These are phyloP conservation scores for Ceuthmochares aereus DNA, from an alignment of 2,113 vertebrate species.

Conservation along the genomic window DNA sequence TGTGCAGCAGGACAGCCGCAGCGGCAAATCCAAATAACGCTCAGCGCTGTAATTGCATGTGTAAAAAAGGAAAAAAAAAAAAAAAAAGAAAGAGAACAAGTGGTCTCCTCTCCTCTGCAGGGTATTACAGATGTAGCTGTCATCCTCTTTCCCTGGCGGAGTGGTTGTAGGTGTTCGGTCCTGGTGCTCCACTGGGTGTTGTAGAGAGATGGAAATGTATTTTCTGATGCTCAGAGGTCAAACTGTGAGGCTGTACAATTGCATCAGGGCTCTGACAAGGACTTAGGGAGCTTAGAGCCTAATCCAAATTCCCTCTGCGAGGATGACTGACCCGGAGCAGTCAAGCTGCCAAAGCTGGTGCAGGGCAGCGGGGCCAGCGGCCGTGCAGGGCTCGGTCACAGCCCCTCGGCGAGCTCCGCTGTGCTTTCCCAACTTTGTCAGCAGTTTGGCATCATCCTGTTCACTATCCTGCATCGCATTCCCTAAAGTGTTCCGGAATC, in stretches of 20 bases:
- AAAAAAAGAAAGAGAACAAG: neutral
- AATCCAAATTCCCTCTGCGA: rapidly evolving
- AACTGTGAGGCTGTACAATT: neutral
- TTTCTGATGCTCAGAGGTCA: neutral
- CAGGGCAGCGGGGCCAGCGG: rapidly evolving
- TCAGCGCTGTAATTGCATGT: neutral
- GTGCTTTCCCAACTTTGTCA: neutral
- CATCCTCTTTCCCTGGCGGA: neutral
- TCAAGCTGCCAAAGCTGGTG: neutral
- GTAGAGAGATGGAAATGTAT: neutral
- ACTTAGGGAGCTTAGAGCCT: neutral
- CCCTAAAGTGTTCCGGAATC: too few species aligned
- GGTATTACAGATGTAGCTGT: slow-evolving; percentile 41
- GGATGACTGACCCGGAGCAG: rapidly evolving
- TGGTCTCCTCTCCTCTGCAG: neutral
- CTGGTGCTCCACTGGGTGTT: neutral
- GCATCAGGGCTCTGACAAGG: neutral
- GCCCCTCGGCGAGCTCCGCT: too few species aligned
- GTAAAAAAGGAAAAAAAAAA: neutral
- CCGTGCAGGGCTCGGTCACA: neutral
- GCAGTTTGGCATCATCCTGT: rapidly evolving
- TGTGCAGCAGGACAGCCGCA: neutral
- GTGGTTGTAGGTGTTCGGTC: neutral
- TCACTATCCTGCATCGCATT: rapidly evolving
- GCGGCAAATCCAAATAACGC: slow-evolving; percentile 35